These are phyloP conservation scores for Pantala flavescens DNA, from an alignment of 1,140 invertebrate species.

Conservation along the genomic window DNA sequence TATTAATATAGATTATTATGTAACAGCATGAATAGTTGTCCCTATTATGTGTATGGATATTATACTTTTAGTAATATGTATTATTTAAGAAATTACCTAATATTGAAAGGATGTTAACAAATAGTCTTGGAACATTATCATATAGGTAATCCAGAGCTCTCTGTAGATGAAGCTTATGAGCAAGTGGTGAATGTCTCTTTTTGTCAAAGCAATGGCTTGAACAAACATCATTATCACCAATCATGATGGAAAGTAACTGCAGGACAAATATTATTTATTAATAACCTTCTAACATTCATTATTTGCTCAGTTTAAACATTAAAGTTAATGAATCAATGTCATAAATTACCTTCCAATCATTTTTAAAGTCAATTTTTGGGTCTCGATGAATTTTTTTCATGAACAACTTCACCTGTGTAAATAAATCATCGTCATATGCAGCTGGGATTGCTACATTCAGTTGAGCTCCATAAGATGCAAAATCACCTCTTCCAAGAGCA, in stretches of 20 bases:
- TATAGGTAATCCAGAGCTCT: slow-evolving; percentile 37
- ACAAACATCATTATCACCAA: slow-evolving; percentile 76
- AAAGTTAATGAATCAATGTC: neutral
- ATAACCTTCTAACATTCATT: too few relatives aligned
- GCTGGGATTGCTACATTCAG: slow-evolving; percentile 61
- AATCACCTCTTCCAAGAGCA: slow-evolving; percentile 58
- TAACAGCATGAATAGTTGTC: too few relatives aligned
- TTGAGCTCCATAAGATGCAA: slow-evolving; percentile 38
- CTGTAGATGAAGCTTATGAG: slow-evolving; percentile 50
- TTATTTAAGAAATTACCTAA: slow-evolving; percentile 23
- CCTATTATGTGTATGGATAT: too few relatives aligned
- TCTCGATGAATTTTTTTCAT: slow-evolving; percentile 58
- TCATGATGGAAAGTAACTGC: slow-evolving; percentile 59
- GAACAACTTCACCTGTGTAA: slow-evolving; percentile 49
- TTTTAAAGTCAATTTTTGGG: slow-evolving; percentile 46
- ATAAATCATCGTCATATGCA: slow-evolving; percentile 56
- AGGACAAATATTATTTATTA: slow-evolving; percentile 28
- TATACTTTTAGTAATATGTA: too few relatives aligned
- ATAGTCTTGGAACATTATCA: slow-evolving; percentile 13
- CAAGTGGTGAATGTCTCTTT: slow-evolving; percentile 28
- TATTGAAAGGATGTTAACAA: slow-evolving; percentile 11
- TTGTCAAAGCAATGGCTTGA: slow-evolving; percentile 56
- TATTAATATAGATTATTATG: too few relatives aligned
- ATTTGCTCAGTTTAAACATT: too few relatives aligned
- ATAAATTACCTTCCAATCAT: slow-evolving; percentile 61